A percentile compares a stretch with the other conserved stretches of the same genome.
These are phyloP conservation scores for Addax nasomaculatus DNA, from an alignment of 2,113 vertebrate genomes.

Conservation along the genomic window DNA sequence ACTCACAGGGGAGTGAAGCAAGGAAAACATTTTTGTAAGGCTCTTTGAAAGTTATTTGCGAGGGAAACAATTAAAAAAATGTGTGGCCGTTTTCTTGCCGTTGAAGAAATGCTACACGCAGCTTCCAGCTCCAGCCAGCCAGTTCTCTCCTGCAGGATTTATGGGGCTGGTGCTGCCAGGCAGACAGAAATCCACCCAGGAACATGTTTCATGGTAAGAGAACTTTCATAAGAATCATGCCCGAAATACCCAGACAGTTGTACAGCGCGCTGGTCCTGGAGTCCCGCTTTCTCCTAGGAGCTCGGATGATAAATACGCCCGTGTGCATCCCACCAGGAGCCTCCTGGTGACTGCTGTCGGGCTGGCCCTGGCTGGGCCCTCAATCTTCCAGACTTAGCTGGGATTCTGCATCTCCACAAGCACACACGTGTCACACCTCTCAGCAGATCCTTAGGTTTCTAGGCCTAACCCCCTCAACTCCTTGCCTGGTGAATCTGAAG, in stretches of 20 bases:
- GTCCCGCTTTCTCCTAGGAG: slow-evolving; percentile 24
- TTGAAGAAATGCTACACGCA: slow-evolving; percentile 72
- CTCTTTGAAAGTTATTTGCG: slow-evolving; percentile 77
- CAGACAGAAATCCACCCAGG: slow-evolving; percentile 76
- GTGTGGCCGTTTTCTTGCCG: slow-evolving; percentile 73
- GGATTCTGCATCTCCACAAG: not conserved
- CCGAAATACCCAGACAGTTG: slow-evolving; percentile 72
- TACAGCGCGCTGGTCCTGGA: slow-evolving; percentile 52
- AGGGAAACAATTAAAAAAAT: slow-evolving; percentile 80
- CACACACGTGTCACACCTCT: not conserved
- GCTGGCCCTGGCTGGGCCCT: not conserved
- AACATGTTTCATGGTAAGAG: slow-evolving; percentile 75
- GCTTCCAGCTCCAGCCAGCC: slow-evolving; percentile 65
- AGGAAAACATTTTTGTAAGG: slow-evolving; percentile 81
- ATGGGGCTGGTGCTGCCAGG: slow-evolving; percentile 68
- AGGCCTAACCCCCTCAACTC: not conserved
- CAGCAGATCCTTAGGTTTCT: not conserved
- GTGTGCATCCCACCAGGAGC: not conserved
- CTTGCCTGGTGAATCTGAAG: not conserved
- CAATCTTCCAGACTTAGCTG: slow-evolving; percentile 14
- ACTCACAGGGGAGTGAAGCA: slow-evolving; percentile 75
- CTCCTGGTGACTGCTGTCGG: not conserved
- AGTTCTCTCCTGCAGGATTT: slow-evolving; percentile 75
- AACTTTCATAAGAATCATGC: slow-evolving; percentile 76
- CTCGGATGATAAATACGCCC: slow-evolving; percentile 33